A percentile compares a stretch with the other conserved stretches of the same genome.
These are phyloP conservation scores for Progne subis DNA, from an alignment of 2,113 vertebrate species.

Conservation along the genomic window DNA sequence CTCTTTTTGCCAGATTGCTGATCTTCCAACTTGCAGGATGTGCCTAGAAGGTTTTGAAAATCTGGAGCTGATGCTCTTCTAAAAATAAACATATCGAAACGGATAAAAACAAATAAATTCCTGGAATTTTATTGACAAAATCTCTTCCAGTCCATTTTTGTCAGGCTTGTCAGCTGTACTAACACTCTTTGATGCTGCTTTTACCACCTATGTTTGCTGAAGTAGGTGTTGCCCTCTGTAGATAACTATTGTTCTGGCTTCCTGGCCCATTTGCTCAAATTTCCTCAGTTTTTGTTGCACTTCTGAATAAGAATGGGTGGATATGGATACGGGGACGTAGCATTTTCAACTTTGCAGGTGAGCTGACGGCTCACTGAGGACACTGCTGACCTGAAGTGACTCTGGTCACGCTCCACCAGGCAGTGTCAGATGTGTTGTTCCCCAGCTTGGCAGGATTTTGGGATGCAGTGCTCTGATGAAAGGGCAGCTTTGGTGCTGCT, in stretches of 20 bases:
- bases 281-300: neutral
- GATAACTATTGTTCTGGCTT: conserved; percentile 36
- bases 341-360: neutral
- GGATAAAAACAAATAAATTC: neutral
- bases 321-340: accelerated
- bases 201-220: neutral
- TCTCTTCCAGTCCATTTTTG: neutral
- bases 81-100: neutral
- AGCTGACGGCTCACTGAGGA: neutral
- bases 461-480: neutral
- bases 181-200: conserved; percentile 25
- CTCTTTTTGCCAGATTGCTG: neutral
- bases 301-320: neutral
- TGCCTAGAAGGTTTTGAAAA: neutral
- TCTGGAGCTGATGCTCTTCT: neutral
- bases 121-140: neutral
- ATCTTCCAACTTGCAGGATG: neutral
- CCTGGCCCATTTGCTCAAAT: neutral
- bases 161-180: conserved; percentile 18
- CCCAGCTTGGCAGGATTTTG: neutral
- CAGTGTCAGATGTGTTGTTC: neutral
- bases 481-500: neutral
- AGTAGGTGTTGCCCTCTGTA: conserved; percentile 10
- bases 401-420: neutral
- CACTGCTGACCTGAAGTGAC: neutral